Conservation (phyloP, 2,113 vertebrate species). For the Hippocampus guttulatus region DNA sequence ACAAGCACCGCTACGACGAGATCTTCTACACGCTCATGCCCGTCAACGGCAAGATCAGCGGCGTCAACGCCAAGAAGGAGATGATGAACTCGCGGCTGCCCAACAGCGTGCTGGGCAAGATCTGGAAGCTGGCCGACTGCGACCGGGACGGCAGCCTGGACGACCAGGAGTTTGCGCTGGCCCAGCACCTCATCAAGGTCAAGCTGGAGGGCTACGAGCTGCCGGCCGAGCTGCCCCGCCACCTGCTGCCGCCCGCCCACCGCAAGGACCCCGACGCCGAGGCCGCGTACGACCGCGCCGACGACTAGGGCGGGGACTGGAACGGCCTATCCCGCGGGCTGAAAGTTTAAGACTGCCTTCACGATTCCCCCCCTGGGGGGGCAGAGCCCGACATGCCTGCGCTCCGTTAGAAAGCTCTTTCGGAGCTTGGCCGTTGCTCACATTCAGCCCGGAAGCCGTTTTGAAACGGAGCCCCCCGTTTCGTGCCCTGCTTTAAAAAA, state of each 20-base stretch:
- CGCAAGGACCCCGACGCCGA: slow-evolving; percentile 81
- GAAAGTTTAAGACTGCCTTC: too few species aligned
- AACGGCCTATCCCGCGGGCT: too few species aligned
- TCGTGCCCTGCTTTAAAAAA: too few species aligned
- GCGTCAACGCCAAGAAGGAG: slow-evolving; percentile 93
- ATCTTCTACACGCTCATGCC: slow-evolving; percentile 94
- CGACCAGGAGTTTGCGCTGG: slow-evolving; percentile 92
- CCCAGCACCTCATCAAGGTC: slow-evolving; percentile 94
- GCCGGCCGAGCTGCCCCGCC: slow-evolving; percentile 79
- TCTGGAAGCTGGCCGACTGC: slow-evolving; percentile 95
- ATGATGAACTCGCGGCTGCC: slow-evolving; percentile 95
- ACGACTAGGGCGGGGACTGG: slow-evolving; percentile 46
- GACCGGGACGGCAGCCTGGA: slow-evolving; percentile 93
- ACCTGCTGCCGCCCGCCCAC: slow-evolving; percentile 89
- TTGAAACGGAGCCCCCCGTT: too few species aligned
- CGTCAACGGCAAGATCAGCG: slow-evolving; percentile 90
- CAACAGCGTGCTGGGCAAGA: slow-evolving; percentile 93
- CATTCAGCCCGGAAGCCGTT: too few species aligned
- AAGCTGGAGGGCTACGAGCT: slow-evolving; percentile 94
- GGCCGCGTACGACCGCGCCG: slow-evolving; percentile 51
- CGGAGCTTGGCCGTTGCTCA: too few species aligned
- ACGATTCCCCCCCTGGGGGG: too few species aligned
- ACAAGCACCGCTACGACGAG: slow-evolving; percentile 95
- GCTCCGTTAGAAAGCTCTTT: too few species aligned
- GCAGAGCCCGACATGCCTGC: too few species aligned